These are phyloP conservation scores for Petrocephalus microphthalmus DNA, from an alignment of 2,113 vertebrate species.

Conservation along the genomic window DNA sequence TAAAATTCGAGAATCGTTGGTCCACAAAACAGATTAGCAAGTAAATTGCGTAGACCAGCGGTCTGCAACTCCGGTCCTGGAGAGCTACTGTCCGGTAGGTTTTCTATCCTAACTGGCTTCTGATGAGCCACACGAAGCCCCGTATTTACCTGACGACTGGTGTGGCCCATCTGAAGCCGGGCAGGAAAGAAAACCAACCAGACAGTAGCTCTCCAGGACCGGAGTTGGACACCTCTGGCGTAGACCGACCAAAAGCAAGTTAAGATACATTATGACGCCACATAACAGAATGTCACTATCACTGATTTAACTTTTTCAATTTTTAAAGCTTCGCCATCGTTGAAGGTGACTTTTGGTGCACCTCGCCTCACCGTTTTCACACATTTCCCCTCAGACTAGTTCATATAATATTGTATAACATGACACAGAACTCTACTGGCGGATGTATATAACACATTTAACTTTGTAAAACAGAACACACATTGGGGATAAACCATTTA, in stretches of 20 bases:
- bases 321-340: not conserved
- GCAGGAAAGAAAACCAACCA: too few relatives aligned
- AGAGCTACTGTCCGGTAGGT: too few relatives aligned
- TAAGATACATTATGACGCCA: not conserved
- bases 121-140: too few relatives aligned
- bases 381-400: not conserved
- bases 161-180: too few relatives aligned
- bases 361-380: not conserved
- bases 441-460: not conserved
- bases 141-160: too few relatives aligned
- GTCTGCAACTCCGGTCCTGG: too few relatives aligned
- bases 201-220: too few relatives aligned
- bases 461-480: not conserved
- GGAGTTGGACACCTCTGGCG: too few relatives aligned
- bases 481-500: not conserved
- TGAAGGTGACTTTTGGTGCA: not conserved
- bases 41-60: too few relatives aligned
- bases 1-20: not conserved
- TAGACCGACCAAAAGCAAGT: not conserved
- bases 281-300: not conserved
- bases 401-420: not conserved
- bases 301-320: not conserved
- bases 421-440: not conserved
- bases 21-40: not conserved
- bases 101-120: too few relatives aligned